Percentiles rank a stretch among this genome's conserved stretches.
These are phyloP conservation scores for Gouania willdenowi DNA, from an alignment of 2,797 vertebrate species.

Conservation along the genomic window DNA sequence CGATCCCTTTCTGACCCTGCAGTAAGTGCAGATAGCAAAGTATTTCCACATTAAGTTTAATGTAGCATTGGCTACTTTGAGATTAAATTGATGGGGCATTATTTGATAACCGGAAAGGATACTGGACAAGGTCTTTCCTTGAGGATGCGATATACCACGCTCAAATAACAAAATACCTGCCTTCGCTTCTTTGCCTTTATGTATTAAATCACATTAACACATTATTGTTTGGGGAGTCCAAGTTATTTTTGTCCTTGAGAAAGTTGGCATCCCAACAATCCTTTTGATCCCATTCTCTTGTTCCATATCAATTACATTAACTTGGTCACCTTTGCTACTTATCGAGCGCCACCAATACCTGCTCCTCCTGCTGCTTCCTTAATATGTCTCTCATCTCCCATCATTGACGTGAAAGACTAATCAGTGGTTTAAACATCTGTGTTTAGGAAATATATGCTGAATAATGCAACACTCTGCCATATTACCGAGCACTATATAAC, in stretches of 20 bases:
- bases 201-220: constrained; percentile 49
- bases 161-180: too few relatives aligned
- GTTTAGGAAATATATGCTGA: too few relatives aligned
- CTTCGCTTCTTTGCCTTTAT: too few relatives aligned
- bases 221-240: constrained; percentile 62
- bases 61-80: not conserved
- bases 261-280: constrained; percentile 48
- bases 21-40: not conserved
- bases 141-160: too few relatives aligned
- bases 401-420: too few relatives aligned
- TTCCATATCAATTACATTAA: constrained; percentile 63
- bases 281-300: constrained; percentile 54
- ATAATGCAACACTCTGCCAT: too few relatives aligned
- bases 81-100: too few relatives aligned
- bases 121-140: too few relatives aligned
- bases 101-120: too few relatives aligned
- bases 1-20: constrained; percentile 11
- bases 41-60: not conserved
- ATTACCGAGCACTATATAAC: too few relatives aligned
- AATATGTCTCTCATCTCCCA: constrained; percentile 27
- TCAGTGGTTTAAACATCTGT: too few relatives aligned
- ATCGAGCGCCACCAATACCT: constrained; percentile 23
- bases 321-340: constrained; percentile 64
- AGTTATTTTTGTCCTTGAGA: constrained; percentile 50
- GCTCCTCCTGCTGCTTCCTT: constrained; percentile 13